phyloP scores from a whole-genome alignment of 2,113 vertebrate species.

The Gallinago media region DNA sequence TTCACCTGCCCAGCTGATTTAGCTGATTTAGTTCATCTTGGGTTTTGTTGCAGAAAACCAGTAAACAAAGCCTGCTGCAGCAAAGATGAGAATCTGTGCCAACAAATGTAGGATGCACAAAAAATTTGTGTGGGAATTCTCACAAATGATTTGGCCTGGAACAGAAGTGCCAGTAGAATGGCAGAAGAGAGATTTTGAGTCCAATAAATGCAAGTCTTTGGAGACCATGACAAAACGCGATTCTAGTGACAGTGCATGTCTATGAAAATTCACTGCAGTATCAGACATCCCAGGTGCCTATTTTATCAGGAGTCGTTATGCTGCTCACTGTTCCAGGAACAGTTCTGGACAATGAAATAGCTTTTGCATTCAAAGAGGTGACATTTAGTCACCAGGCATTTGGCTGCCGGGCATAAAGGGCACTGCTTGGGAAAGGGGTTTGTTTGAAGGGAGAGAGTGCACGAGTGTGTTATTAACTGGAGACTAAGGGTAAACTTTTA shows the following conservation, averaged over 20 bases:
- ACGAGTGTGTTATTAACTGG: not conserved
- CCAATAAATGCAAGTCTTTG: not conserved
- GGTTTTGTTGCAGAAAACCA: not conserved
- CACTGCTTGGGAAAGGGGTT: not conserved
- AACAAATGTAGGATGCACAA: not conserved
- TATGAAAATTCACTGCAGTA: conserved; percentile 23
- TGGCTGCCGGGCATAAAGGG: not conserved
- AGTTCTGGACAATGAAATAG: conserved; percentile 25
- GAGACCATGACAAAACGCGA: not conserved
- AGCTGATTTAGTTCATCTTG: not conserved
- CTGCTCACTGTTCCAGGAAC: conserved; percentile 31
- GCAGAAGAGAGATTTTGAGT: not conserved
- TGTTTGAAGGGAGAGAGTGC: not conserved
- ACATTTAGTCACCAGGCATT: not conserved
- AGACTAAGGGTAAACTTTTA: not conserved
- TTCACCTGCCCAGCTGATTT: not conserved
- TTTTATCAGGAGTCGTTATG: conserved; percentile 21
- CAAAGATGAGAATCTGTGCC: not conserved
- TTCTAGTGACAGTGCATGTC: not conserved
- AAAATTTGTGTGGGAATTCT: not conserved
- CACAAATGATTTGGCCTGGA: not conserved
- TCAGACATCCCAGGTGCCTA: conserved; percentile 22
- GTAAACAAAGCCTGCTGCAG: not conserved
- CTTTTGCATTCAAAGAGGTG: not conserved
- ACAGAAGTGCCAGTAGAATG: not conserved